Conservation (phyloP, 2,888 invertebrate genomes). For the Sepiola atlantica region DNA sequence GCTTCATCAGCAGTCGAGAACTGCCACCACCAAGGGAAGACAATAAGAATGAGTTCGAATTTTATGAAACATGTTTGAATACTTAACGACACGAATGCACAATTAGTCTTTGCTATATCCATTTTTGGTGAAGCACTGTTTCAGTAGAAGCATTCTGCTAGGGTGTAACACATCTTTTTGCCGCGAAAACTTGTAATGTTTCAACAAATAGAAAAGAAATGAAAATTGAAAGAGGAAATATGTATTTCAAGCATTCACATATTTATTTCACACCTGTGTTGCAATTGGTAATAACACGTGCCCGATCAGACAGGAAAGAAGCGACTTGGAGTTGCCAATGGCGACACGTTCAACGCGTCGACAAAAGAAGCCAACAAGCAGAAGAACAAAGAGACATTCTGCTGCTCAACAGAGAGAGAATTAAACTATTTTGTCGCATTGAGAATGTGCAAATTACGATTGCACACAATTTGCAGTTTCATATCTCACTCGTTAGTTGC, state of each 20-base stretch:
- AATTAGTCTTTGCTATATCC: not conserved
- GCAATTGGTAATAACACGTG: not conserved
- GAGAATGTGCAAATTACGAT: not conserved
- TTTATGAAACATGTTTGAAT: too few species aligned
- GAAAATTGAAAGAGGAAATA: not conserved
- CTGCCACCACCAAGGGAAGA: too few species aligned
- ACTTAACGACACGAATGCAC: too few species aligned
- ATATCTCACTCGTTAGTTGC: not conserved
- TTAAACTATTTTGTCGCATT: not conserved
- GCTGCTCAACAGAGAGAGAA: not conserved
- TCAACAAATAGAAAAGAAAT: not conserved
- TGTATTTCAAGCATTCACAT: not conserved
- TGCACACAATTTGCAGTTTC: not conserved
- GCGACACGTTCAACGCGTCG: not conserved
- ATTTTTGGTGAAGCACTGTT: not conserved
- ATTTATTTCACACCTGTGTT: not conserved
- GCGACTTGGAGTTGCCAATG: not conserved
- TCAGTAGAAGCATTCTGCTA: not conserved
- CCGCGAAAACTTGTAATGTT: not conserved
- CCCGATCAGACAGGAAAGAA: not conserved
- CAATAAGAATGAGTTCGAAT: too few species aligned
- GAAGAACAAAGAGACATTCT: not conserved
- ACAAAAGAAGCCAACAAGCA: not conserved
- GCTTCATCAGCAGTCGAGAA: too few species aligned
- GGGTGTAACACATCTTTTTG: not conserved